phyloP scores from a whole-genome alignment of 2,797 vertebrate species.

The Leptodactylus fallax region DNA sequence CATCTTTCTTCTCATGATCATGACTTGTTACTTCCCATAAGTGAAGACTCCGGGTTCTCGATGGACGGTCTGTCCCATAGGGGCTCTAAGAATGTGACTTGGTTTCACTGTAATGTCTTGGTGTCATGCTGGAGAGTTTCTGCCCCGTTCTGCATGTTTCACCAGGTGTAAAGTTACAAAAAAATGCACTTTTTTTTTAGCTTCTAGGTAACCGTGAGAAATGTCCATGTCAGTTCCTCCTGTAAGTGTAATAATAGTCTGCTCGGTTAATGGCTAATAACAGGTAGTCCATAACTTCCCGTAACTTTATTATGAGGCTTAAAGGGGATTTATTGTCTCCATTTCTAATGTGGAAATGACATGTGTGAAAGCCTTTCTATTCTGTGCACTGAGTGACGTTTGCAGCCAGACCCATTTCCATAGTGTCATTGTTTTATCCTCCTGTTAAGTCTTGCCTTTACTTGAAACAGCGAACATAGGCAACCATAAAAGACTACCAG shows the following conservation, averaged over 20 bases:
- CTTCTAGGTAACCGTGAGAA: not conserved
- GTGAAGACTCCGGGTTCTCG: no score
- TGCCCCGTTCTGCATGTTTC: not conserved
- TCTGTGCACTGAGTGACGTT: not conserved
- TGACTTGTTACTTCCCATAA: no score
- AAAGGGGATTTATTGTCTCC: not conserved
- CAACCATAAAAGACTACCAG: not conserved
- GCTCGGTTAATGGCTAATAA: not conserved
- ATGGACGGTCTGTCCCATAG: no score
- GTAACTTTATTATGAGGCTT: not conserved
- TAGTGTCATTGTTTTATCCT: not conserved
- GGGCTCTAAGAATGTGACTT: not conserved
- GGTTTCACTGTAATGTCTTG: not conserved
- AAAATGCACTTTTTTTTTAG: not conserved
- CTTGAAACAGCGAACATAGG: not conserved
- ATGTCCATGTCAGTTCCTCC: not conserved
- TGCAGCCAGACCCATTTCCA: not conserved
- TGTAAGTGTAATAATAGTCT: not conserved
- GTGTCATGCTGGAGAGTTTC: not conserved
- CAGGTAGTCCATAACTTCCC: not conserved
- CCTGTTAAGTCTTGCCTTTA: not conserved
- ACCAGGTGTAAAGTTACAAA: constrained; percentile 22
- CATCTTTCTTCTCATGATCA: no score
- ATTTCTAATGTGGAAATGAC: constrained; percentile 1
- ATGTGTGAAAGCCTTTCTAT: not conserved